Base-by-base conservation (phyloP, 2,797 vertebrate genomes). In the Tolypeutes matacus region DNA sequence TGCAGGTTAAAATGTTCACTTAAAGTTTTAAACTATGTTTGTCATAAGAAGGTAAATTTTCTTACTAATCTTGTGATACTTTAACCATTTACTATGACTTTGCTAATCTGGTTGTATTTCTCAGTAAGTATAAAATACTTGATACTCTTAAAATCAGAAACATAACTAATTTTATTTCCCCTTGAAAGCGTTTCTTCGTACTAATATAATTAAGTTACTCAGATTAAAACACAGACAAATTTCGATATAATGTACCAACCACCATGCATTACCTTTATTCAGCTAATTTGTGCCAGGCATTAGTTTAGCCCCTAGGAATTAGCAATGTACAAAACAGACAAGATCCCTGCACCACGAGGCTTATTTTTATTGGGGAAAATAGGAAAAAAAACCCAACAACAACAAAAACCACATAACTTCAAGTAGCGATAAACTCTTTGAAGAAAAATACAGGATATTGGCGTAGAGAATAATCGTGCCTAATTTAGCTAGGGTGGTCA, bases 101-200 rank as follows among this genome's bases (percentile, higher is more conserved):
- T 51, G 67, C 21, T 29, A 46, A 86, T 27, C 58, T 93, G n/a
- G 51, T 56, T 83, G 62, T 78, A 51, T 0, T 72, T 94, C n/a
- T 91, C 17, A 73, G 31, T 84, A 13, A 34, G 23, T 29, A 46
- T 27, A 91, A 94, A 90, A 85, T 20, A 76, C 23, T 80, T 88
- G 51, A 86, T 70, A 62, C 39, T 86, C 51, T 77, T 69, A 34
- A 73, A 92, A 94, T 86, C 77, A 92, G 49, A 65, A 78, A 83
- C 29, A 67, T 67, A 60, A 60, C 31, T 82, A 39, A 83, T 88
- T 53, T 65, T 58, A 64, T 70, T 84, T 80, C 58, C 51, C 39
- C 23, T 56, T 83, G 27, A 89, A 89, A 65, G 8, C 85, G 56
- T 81, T 88, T 93, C 67, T 53, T 85, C 75, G 64, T 51, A 56